These are phyloP conservation scores for Theristicus caerulescens DNA, from an alignment of 2,113 vertebrate genomes.

Conservation along the genomic window DNA sequence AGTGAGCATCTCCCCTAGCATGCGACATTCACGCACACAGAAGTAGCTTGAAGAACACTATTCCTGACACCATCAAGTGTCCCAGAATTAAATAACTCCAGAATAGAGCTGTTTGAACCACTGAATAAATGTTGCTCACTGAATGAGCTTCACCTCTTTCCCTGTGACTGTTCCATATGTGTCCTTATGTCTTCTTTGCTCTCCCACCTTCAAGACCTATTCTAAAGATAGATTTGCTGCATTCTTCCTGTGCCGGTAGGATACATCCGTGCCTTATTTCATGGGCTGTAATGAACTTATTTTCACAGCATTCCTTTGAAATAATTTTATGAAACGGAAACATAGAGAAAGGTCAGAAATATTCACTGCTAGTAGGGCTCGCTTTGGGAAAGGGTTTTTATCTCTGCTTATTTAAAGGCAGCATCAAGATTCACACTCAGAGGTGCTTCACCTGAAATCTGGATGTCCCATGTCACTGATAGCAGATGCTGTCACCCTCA, in stretches of 20 bases:
- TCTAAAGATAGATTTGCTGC: background rate
- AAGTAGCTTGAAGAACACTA: background rate
- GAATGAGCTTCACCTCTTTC: background rate
- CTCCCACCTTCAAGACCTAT: background rate
- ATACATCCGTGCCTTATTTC: background rate
- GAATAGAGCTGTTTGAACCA: background rate
- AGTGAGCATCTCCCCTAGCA: background rate
- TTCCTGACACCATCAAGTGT: background rate
- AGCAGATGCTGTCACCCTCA: background rate
- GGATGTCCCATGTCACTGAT: rapidly evolving
- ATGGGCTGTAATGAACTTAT: background rate
- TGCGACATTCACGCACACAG: rapidly evolving
- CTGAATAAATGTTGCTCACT: background rate
- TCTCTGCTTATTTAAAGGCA: background rate
- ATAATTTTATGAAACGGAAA: background rate
- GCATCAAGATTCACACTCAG: background rate
- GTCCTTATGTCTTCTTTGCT: background rate
- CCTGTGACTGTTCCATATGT: background rate
- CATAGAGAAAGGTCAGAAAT: background rate
- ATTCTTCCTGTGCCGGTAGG: background rate
- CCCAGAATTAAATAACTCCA: background rate
- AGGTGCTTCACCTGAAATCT: background rate
- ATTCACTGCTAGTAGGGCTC: background rate
- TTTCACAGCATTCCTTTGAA: background rate
- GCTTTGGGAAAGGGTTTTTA: background rate